These are phyloP conservation scores for Pomacea maculata DNA, from an alignment of 1,140 invertebrate species.

Conservation along the genomic window DNA sequence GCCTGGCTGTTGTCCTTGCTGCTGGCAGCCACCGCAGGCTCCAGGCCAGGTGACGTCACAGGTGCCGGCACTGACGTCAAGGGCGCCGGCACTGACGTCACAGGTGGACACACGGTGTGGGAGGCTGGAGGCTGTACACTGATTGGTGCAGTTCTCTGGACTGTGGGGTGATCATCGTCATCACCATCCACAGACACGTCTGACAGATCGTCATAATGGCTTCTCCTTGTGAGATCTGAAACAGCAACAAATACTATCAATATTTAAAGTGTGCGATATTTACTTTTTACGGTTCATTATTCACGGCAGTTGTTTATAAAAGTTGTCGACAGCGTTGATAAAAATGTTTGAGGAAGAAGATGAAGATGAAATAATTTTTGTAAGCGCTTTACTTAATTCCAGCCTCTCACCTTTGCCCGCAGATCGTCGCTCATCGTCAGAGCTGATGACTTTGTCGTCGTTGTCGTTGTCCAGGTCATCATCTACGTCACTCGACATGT, in stretches of 20 bases:
- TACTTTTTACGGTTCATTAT: too few relatives aligned
- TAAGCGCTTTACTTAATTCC: too few relatives aligned
- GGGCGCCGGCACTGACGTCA: neutral
- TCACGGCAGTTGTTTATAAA: too few relatives aligned
- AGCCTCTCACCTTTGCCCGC: neutral
- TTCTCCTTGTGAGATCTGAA: neutral
- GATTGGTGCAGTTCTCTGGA: neutral
- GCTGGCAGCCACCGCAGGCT: neutral
- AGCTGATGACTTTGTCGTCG: neutral
- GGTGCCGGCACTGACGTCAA: neutral
- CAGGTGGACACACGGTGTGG: neutral
- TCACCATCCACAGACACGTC: neutral
- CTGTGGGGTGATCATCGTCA: neutral
- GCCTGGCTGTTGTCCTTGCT: neutral
- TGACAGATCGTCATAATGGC: neutral
- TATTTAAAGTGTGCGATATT: too few relatives aligned
- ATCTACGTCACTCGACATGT: constrained; percentile 36
- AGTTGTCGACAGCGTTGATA: too few relatives aligned
- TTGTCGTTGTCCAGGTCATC: constrained; percentile 23
- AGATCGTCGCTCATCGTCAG: neutral
- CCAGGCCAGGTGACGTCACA: neutral
- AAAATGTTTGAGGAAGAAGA: too few relatives aligned
- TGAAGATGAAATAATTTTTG: too few relatives aligned
- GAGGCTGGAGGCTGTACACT: neutral
- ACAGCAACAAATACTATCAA: neutral